Evolutionary conservation across 1,140 invertebrate species (phyloP).

Genomic region (Asbolus verrucosus): DNA sequence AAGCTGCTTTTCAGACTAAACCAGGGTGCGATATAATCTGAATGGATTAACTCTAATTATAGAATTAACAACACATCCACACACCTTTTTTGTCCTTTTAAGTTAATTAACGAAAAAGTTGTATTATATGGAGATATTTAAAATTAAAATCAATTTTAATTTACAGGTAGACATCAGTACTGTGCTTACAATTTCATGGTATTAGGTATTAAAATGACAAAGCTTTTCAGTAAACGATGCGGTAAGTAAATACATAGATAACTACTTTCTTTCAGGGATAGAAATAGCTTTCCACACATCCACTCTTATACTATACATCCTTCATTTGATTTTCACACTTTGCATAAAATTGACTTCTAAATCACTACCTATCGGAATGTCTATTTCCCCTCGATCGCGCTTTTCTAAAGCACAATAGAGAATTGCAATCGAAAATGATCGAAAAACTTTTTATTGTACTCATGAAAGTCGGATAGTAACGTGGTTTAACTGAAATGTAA

Average conservation of each 20-base stretch:
- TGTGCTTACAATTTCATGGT: too few species aligned
- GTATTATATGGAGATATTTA: too few species aligned
- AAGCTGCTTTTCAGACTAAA: slow-evolving; percentile 3
- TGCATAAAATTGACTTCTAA: slow-evolving; percentile 44
- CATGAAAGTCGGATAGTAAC: background rate
- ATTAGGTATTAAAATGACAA: too few species aligned
- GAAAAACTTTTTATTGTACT: slow-evolving; percentile 23
- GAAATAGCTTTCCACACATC: slow-evolving; percentile 36
- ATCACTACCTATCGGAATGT: slow-evolving; percentile 38
- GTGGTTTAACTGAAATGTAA: background rate
- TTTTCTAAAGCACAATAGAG: slow-evolving; percentile 11
- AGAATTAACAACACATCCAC: too few species aligned
- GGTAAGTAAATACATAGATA: slow-evolving; percentile 6
- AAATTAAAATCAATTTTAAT: too few species aligned
- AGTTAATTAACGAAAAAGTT: too few species aligned
- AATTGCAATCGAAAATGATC: slow-evolving; percentile 17
- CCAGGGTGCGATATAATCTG: background rate
- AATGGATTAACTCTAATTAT: slow-evolving; percentile 24
- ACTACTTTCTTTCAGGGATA: slow-evolving; percentile 28
- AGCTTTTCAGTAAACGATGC: background rate
- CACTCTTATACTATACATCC: slow-evolving; percentile 26
- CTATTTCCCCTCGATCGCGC: slow-evolving; percentile 20
- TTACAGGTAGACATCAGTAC: too few species aligned
- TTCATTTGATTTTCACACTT: slow-evolving; percentile 42
- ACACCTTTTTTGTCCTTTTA: too few species aligned